Percentiles rank a stretch among this genome's conserved stretches.
Evolutionary conservation across 2,888 invertebrate genomes (phyloP).

Genomic region (Horisme vitalbata): DNA sequence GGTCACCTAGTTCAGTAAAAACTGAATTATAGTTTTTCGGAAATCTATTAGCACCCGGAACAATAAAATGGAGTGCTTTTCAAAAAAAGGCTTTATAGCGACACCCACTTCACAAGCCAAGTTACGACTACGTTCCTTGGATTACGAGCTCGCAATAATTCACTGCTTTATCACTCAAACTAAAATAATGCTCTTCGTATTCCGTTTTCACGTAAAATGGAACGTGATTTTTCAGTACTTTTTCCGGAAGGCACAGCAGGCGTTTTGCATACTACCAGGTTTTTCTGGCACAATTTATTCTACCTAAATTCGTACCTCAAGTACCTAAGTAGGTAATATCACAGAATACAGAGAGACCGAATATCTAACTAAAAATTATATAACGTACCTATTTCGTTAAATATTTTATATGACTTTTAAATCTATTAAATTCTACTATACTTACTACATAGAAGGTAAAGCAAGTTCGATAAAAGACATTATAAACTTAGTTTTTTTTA

Average conservation of each 20-base stretch:
- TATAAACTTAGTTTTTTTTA: no score
- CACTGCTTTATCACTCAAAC: constrained; percentile 52
- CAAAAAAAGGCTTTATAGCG: constrained; percentile 29
- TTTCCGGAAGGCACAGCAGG: constrained; percentile 11
- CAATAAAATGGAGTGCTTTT: constrained; percentile 14
- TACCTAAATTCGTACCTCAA: no score
- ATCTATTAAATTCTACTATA: no score
- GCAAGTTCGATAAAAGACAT: no score
- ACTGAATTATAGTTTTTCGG: no score
- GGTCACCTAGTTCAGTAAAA: no score
- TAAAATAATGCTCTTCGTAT: constrained; percentile 41
- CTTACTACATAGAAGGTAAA: no score
- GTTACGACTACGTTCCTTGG: constrained; percentile 35
- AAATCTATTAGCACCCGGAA: background rate
- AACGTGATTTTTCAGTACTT: constrained; percentile 14
- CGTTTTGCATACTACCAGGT: constrained; percentile 6
- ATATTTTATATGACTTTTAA: no score
- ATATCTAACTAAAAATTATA: no score
- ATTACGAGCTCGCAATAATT: constrained; percentile 47
- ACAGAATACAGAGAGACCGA: no score
- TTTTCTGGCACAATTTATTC: background rate
- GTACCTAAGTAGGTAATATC: no score
- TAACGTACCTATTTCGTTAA: no score
- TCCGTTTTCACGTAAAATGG: constrained; percentile 13
- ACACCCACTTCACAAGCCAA: constrained; percentile 30